Percentiles rank a stretch among this genome's conserved stretches.
These are phyloP conservation scores for Parus major DNA, from an alignment of 2,113 vertebrate genomes.

Conservation along the genomic window DNA sequence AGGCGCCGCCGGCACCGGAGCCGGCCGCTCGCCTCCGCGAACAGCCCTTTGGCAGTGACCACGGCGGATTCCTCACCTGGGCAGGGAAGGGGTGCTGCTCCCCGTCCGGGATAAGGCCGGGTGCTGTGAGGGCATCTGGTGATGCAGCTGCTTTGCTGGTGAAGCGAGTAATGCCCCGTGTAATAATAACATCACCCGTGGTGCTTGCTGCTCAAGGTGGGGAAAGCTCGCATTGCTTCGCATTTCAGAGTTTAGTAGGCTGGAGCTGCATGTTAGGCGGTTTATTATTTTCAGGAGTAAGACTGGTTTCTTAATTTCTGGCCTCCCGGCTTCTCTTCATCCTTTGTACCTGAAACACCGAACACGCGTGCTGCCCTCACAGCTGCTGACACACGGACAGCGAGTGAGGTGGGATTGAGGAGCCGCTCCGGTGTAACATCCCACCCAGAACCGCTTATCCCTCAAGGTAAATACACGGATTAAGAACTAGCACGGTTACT, in stretches of 20 bases:
- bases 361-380: neutral
- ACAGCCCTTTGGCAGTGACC: rapidly evolving
- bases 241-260: neutral
- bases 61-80: neutral
- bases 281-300: neutral
- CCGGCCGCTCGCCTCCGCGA: rapidly evolving
- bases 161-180: neutral
- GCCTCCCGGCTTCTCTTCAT: neutral
- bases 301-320: neutral
- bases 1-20: neutral
- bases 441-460: neutral
- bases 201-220: neutral
- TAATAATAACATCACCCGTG: rapidly evolving
- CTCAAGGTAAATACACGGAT: neutral
- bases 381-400: neutral
- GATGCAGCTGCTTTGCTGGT: rapidly evolving
- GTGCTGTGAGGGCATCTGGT: rapidly evolving
- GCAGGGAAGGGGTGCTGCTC: neutral
- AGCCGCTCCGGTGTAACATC: neutral
- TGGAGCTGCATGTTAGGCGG: rapidly evolving
- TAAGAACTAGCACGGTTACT: neutral
- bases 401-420: rapidly evolving
- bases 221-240: neutral
- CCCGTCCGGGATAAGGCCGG: neutral
- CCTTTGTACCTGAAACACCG: no score